Base-by-base conservation (phyloP, 2,797 vertebrate species). In the Protosalanx chinensis region DNA sequence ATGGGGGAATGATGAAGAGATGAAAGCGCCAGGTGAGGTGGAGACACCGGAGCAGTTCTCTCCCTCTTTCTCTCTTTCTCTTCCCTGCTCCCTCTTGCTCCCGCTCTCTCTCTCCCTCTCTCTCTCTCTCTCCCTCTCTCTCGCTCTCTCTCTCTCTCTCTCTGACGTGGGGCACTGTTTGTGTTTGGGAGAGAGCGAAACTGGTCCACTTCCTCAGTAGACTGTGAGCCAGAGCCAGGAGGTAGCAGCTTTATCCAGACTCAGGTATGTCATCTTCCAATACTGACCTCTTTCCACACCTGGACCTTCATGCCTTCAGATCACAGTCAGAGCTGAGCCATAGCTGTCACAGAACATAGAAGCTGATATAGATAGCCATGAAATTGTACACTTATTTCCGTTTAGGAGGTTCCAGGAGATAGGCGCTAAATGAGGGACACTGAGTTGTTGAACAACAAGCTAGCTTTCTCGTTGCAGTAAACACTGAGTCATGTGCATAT, bases 1-100 rank as follows among this genome's bases (percentile, higher is more conserved):
- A 68, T 72, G 76, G 80, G 72, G 67, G 73, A 72, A 67, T 78
- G 81, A 89, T 87, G 85, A 88, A 59, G 51, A 85, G 81, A 90
- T 92, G 88, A 92, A 91, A 90, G 82, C 80, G 76, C 86, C 92
- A 93, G 91, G 91, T 93, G 90, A 92, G 89, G 90, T 90, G 88
- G 88, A 90, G 86, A 89, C 79, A 86, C 85, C 79, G 82, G 75
- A 89, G 76, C 68, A 37, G 72, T 82, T 83, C 83, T 83, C 83
- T 76, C 82, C 46, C 68, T 72, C 76, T 71, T 61, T 81, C 81
- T 75, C 75, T 67, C 74, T 66, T 68, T 71, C 65, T 78, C 66
- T 73, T 62, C 68, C 23, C 23, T 27, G 23, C 59, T 64, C 57
- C 73, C 53, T 64, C 70, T 68, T 37, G 68, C 64, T 68, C 72